These are phyloP conservation scores for Podiceps cristatus DNA, from an alignment of 2,113 vertebrate genomes.

Conservation along the genomic window DNA sequence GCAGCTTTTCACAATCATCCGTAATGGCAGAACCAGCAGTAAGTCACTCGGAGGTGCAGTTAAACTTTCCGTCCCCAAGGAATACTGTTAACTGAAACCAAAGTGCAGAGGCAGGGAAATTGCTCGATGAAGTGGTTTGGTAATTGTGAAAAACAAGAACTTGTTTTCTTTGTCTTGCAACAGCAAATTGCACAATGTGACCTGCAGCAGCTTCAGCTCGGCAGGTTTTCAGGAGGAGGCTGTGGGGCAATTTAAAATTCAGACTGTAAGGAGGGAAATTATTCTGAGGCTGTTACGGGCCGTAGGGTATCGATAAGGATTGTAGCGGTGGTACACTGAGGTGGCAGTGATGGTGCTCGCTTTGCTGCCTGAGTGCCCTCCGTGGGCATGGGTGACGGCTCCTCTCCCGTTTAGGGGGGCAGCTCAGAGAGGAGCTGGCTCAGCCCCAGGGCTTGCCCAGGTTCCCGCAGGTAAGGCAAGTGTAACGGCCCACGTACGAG, in stretches of 20 bases:
- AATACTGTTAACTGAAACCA: constrained; percentile 40
- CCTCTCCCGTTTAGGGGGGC: neutral
- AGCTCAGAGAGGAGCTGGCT: neutral
- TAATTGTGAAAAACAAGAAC: constrained; percentile 64
- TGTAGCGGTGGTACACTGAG: rapidly evolving
- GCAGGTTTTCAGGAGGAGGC: neutral
- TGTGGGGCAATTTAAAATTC: neutral
- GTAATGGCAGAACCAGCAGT: neutral
- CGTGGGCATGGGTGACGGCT: rapidly evolving
- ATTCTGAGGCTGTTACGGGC: rapidly evolving
- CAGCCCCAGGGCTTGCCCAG: neutral
- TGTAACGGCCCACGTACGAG: rapidly evolving
- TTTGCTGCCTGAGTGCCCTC: neutral
- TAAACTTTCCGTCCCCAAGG: constrained; percentile 4
- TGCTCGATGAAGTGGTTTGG: constrained; percentile 50
- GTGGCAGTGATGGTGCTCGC: neutral
- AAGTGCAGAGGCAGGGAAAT: constrained; percentile 31
- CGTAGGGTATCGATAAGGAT: neutral
- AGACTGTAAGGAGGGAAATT: neutral
- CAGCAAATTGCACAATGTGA: constrained; percentile 31
- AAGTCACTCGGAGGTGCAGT: neutral
- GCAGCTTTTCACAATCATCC: neutral
- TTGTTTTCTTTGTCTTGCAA: constrained; percentile 67
- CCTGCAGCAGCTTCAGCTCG: neutral
- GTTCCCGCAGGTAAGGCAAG: neutral